A percentile compares a stretch with the other conserved stretches of the same genome.
Evolutionary conservation across 2,113 vertebrate genomes (phyloP).

Genomic region (Psittacula cyanocephala): DNA sequence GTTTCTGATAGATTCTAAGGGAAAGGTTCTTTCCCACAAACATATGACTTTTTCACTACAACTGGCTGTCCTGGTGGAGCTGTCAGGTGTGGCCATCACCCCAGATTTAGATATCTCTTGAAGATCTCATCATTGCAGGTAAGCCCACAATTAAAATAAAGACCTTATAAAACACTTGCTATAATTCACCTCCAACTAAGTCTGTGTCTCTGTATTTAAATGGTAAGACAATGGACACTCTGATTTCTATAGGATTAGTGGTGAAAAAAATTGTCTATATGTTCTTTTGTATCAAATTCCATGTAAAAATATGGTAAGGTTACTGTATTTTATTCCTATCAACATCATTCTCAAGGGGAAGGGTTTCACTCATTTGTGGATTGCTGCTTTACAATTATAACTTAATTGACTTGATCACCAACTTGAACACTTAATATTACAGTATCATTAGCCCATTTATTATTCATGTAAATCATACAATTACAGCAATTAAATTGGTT

Average conservation of each 20-base stretch:
- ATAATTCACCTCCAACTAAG: neutral
- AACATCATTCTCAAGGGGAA: constrained; percentile 25
- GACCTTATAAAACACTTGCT: neutral
- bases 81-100: neutral
- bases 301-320: neutral
- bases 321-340: neutral
- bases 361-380: constrained; percentile 23
- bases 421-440: constrained; percentile 70
- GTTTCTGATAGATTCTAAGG: neutral
- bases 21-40: neutral
- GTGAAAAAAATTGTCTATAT: neutral
- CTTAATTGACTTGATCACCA: constrained; percentile 76
- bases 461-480: constrained; percentile 73
- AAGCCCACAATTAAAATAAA: neutral
- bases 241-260: neutral
- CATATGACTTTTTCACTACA: neutral
- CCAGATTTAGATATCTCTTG: neutral
- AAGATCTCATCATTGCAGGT: neutral
- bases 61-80: neutral
- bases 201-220: neutral
- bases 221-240: neutral
- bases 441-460: constrained; percentile 71
- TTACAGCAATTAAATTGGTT: constrained; percentile 70
- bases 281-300: constrained; percentile 11
- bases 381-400: constrained; percentile 68